Evolutionary conservation across 53 echinoderm and acorn worm genomes (phyloP).

Genomic region (Holothuria scabra): DNA sequence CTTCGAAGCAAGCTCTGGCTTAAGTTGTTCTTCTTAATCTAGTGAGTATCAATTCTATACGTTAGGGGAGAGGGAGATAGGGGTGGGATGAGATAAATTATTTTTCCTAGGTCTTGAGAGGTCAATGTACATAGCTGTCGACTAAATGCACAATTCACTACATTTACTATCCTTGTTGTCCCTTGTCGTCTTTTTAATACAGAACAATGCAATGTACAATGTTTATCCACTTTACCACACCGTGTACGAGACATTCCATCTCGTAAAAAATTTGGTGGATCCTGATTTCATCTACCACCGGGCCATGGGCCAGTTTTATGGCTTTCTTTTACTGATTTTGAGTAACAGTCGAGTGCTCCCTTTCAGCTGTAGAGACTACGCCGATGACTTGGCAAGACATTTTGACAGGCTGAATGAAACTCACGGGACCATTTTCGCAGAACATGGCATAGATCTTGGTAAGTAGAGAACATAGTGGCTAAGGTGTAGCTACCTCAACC

Average conservation of each 20-base stretch:
- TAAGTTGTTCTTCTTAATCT: too few species aligned
- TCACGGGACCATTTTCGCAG: not conserved
- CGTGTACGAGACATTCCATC: constrained; percentile 52
- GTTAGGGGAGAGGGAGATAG: too few species aligned
- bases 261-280: constrained; percentile 27
- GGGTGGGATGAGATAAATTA: too few species aligned
- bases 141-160: too few species aligned
- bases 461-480: not conserved
- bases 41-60: too few species aligned
- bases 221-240: constrained; percentile 55
- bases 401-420: constrained; percentile 14
- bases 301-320: constrained; percentile 35
- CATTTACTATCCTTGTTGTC: not conserved
- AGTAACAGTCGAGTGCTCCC: constrained; percentile 31
- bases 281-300: constrained; percentile 49
- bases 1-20: too few species aligned
- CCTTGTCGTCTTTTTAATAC: not conserved
- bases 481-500: too few species aligned
- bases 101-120: too few species aligned
- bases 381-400: constrained; percentile 7
- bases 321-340: not conserved
- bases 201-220: not conserved
- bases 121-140: too few species aligned
- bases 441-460: constrained; percentile 18
- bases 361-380: constrained; percentile 48